Evolutionary conservation across 2,888 invertebrate species (phyloP), one percentile per base, ranked within the genome.

Genomic region (Unio delphinus): DNA sequence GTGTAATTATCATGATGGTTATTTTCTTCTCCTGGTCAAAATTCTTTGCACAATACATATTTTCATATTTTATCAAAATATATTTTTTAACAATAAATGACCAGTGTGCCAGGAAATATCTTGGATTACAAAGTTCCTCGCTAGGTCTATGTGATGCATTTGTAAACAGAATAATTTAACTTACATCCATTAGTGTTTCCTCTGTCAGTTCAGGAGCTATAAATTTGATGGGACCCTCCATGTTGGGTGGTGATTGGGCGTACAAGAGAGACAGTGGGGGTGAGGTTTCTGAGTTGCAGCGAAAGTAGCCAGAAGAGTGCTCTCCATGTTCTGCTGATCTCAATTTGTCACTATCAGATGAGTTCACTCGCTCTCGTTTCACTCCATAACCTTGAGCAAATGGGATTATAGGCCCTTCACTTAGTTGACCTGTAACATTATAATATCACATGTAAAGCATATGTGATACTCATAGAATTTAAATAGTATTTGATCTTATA

Each of bases 181-280:
- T 89, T 85, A 94, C 94, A 89, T 97, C 97, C 86, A 98, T 93
- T 64, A 98, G 93, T 23, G 98, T 98, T 91, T 99, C 98, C 91
- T 97, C 97, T 68, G 96, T 95, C 84, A 99, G 92, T 89, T 97
- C 97, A 20, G 97, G 98, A 26, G 97, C 95, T 87, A 95, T 94
- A 91, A 96, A 95, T 81, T 93, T 93, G 76, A 94, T 91, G 28
- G 93, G 93, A 17, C 89, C 89, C 64, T 90, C 90, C 80, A 89
- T 86, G 68, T 86, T 88, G 8, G 89, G 88, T n/a, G 90, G 89
- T 3, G 90, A 90, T 75, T 85, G 83, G 18, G 85, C 85, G 70
- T 80, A 85, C 74, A 83, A 76, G 61, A 82, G 64, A 3, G 84
- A 80, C 6, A 80, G 73, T 15, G 86, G 83, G 4, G 86, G 84